Conservation (phyloP, 1,140 invertebrate species). For the Bombus turneri region DNA sequence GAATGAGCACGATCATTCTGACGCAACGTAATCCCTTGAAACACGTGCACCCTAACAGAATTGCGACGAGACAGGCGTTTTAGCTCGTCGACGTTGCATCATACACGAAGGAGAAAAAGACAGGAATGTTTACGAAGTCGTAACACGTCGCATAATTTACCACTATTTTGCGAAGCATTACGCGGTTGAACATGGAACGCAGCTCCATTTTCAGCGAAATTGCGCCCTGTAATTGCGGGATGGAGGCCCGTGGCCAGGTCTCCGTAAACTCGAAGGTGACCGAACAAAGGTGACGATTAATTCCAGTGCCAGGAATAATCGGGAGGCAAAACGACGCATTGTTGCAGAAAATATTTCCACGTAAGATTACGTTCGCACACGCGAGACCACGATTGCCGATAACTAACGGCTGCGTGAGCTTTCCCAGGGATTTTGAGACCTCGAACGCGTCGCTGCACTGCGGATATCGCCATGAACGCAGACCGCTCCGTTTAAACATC, state of each 20-base stretch:
- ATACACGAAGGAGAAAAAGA: no score
- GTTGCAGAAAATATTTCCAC: conserved; percentile 27
- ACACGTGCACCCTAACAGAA: neutral
- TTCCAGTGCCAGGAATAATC: conserved; percentile 45
- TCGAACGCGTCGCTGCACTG: conserved; percentile 53
- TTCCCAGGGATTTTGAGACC: conserved; percentile 25
- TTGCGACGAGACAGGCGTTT: neutral
- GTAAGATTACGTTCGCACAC: conserved; percentile 19
- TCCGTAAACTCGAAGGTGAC: neutral
- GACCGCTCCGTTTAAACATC: no score
- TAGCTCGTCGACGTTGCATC: no score
- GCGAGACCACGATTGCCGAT: conserved; percentile 42
- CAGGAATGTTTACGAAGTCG: neutral
- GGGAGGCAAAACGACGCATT: conserved; percentile 40
- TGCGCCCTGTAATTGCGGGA: conserved; percentile 11
- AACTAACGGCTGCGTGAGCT: conserved; percentile 57
- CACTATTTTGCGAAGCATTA: conserved; percentile 22
- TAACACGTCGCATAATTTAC: conserved; percentile 35
- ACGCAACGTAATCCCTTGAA: no score
- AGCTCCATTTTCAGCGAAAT: neutral
- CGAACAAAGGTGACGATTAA: conserved; percentile 51
- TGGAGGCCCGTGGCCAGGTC: neutral
- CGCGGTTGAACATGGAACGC: neutral
- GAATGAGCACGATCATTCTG: no score
- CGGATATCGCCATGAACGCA: conserved; percentile 33